Evolutionary conservation across 2,888 invertebrate species (phyloP), one percentile per base, ranked within the genome.

Genomic region (Sussaba pulchella): DNA sequence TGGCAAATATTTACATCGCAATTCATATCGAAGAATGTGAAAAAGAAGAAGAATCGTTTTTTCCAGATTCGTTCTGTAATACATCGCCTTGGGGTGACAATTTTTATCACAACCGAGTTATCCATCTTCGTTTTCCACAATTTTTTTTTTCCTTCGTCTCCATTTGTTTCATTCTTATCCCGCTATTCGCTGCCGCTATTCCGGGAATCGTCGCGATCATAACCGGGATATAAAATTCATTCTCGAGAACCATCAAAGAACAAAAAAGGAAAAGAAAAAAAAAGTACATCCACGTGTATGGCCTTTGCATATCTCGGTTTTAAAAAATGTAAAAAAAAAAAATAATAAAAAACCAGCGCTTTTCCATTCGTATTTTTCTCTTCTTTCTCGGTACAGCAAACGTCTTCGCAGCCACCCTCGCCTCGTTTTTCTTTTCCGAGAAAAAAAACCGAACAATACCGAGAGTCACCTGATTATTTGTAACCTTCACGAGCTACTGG

Each of bases 251-350:
- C 52, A 54, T 54, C 14, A 54, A 26, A 52, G 21, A 24, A 21
- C n/a, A n/a, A n/a, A n/a, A n/a, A n/a, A n/a, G n/a, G n/a, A n/a
- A n/a, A n/a, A n/a, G n/a, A n/a, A n/a, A n/a, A n/a, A n/a, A n/a
- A n/a, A n/a, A n/a, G n/a, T n/a, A n/a, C n/a, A 52, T 52, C 52
- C 52, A 52, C 52, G 52, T 52, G 52, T 5, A 12, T 52, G 24
- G 52, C n/a, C 12, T 52, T 24, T 52, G 24, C 52, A 24, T 12
- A 50, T 6, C 10, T 8, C 50, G 6, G 2, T 1, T n/a, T n/a
- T n/a, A n/a, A n/a, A n/a, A n/a, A n/a, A n/a, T n/a, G n/a, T n/a
- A n/a, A n/a, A n/a, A n/a, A n/a, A n/a, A n/a, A n/a, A n/a, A n/a
- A n/a, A n/a, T n/a, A n/a, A 9, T n/a, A n/a, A 9, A 50, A 52